phyloP scores from a whole-genome alignment of 2,797 vertebrate species.

The Florisuga fusca region DNA sequence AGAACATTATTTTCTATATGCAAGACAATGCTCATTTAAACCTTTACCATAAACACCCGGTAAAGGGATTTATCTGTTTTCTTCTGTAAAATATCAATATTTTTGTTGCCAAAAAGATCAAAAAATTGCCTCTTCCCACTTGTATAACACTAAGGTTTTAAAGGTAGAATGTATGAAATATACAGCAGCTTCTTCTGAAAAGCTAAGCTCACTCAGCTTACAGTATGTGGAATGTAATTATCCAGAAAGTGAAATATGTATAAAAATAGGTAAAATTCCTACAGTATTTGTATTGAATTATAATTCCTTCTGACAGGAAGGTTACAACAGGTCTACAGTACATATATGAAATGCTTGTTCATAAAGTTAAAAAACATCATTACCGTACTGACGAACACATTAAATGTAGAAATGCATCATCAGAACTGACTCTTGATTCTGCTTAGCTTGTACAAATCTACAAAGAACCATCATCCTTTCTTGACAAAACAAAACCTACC shows the following conservation, averaged over 20 bases:
- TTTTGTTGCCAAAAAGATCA: conserved; percentile 35
- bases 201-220: conserved; percentile 49
- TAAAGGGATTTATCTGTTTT: neutral
- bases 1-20: conserved; percentile 34
- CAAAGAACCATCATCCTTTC: conserved; percentile 56
- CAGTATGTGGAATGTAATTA: conserved; percentile 68
- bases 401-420: conserved; percentile 74
- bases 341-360: conserved; percentile 78
- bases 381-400: conserved; percentile 62
- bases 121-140: conserved; percentile 17
- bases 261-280: conserved; percentile 83
- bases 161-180: conserved; percentile 62
- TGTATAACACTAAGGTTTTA: conserved; percentile 36
- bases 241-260: conserved; percentile 75
- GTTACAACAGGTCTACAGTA: conserved; percentile 72
- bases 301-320: conserved; percentile 70
- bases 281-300: conserved; percentile 76
- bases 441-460: conserved; percentile 76
- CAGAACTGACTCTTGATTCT: conserved; percentile 75
- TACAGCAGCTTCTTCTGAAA: conserved; percentile 62
- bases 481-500: conserved; percentile 63
- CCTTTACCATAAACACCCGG: conserved; percentile 22
- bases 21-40: conserved; percentile 28
- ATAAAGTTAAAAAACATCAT: conserved; percentile 75
- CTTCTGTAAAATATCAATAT: conserved; percentile 6